Evolutionary conservation across 2,888 invertebrate genomes (phyloP).

Genomic region (Lapara coniferarum): DNA sequence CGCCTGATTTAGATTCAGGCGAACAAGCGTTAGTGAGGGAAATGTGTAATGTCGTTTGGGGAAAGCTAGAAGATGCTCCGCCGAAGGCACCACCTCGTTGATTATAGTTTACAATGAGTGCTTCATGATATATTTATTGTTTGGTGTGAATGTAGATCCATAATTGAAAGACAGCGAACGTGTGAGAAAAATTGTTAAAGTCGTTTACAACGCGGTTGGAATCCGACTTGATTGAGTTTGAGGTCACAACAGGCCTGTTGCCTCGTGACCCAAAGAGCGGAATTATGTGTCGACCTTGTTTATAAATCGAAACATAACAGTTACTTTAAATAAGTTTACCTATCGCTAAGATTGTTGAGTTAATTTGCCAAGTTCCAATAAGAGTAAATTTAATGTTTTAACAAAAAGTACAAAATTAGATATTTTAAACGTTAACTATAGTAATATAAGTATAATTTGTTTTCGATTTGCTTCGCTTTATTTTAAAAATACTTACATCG

Average conservation of each 20-base stretch:
- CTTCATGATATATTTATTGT: slow-evolving; percentile 33
- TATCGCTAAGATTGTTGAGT: slow-evolving; percentile 37
- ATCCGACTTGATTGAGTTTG: slow-evolving; percentile 76
- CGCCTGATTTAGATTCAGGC: slow-evolving; percentile 90
- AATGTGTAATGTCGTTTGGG: slow-evolving; percentile 98
- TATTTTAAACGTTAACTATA: slow-evolving; percentile 18
- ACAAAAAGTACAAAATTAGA: slow-evolving; percentile 66
- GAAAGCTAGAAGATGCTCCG: slow-evolving; percentile 94
- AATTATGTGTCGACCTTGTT: slow-evolving; percentile 70
- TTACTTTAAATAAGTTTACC: slow-evolving; percentile 33
- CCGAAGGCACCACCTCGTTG: slow-evolving; percentile 80
- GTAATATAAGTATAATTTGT: slow-evolving; percentile 3
- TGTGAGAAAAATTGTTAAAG: slow-evolving; percentile 47
- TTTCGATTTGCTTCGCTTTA: slow-evolving; percentile 5
- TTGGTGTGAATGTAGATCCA: slow-evolving; percentile 37
- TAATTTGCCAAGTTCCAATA: slow-evolving; percentile 25
- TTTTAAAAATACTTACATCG: neutral
- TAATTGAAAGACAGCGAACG: slow-evolving; percentile 54
- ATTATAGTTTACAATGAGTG: slow-evolving; percentile 28
- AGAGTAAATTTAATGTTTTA: slow-evolving; percentile 36
- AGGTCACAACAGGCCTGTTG: slow-evolving; percentile 66
- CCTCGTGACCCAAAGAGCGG: slow-evolving; percentile 73
- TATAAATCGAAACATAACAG: slow-evolving; percentile 55
- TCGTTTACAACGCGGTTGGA: slow-evolving; percentile 61
- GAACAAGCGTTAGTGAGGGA: slow-evolving; percentile 96